A percentile compares a stretch with the other conserved stretches of the same genome.
phyloP scores from a whole-genome alignment of 2,113 vertebrate genomes.

The Platysternon megacephalum region DNA sequence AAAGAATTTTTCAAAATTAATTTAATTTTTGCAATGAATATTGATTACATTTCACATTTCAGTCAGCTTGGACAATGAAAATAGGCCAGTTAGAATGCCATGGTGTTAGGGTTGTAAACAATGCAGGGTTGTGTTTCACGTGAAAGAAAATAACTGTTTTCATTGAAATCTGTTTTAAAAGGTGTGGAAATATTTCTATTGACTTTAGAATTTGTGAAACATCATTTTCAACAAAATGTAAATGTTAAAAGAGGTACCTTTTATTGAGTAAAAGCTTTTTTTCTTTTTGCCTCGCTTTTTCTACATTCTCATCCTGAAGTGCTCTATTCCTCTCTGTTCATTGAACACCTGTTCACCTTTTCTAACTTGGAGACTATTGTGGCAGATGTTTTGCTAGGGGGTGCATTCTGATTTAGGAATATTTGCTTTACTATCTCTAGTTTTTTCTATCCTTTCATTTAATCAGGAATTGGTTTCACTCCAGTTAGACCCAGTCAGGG shows the following conservation, averaged over 20 bases:
- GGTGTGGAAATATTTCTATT: not conserved
- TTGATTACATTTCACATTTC: not conserved
- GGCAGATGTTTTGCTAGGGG: not conserved
- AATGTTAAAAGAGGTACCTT: not conserved
- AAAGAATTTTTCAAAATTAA: not conserved
- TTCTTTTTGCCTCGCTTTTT: not conserved
- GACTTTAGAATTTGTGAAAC: not conserved
- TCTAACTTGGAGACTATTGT: not conserved
- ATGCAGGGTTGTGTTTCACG: not conserved
- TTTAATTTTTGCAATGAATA: not conserved
- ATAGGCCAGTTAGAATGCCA: fast-evolving
- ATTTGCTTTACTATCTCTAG: not conserved
- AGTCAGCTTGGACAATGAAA: not conserved
- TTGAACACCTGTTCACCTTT: not conserved
- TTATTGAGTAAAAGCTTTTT: not conserved
- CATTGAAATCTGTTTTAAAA: not conserved
- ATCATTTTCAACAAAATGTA: not conserved
- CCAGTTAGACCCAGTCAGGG: not conserved
- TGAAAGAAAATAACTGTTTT: not conserved
- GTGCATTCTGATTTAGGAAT: not conserved
- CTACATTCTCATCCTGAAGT: not conserved
- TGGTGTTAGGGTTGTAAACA: not conserved
- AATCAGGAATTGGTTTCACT: not conserved
- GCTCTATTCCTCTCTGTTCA: not conserved
- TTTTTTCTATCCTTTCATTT: not conserved